Percentiles rank a stretch among this genome's conserved stretches.
phyloP scores from a whole-genome alignment of 2,888 invertebrate genomes.

The Diloba caeruleocephala region DNA sequence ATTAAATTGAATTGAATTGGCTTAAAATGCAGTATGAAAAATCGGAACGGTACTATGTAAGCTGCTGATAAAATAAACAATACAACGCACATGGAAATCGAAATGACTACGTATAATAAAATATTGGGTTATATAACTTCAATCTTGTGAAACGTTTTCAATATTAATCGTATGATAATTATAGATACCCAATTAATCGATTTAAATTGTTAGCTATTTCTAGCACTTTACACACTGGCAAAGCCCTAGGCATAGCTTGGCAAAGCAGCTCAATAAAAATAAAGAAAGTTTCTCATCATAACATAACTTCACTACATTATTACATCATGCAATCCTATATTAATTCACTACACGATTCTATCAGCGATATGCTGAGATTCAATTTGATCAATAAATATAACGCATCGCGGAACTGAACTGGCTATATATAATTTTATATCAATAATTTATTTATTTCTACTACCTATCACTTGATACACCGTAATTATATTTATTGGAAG shows the following conservation, averaged over 20 bases:
- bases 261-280: constrained; percentile 3
- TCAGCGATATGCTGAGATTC: constrained; percentile 34
- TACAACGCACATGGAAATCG: too few species aligned
- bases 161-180: too few species aligned
- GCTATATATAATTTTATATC: constrained; percentile 36
- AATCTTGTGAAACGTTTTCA: too few species aligned
- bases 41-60: too few species aligned
- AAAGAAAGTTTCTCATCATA: constrained; percentile 5
- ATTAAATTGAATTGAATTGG: too few species aligned
- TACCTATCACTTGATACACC: constrained; percentile 18
- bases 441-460: constrained; percentile 46
- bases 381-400: constrained; percentile 47
- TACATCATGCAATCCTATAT: constrained; percentile 29
- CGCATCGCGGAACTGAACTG: constrained; percentile 29
- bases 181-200: too few species aligned
- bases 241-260: constrained; percentile 3
- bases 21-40: too few species aligned
- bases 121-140: too few species aligned
- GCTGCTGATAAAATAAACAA: too few species aligned
- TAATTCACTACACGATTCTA: constrained; percentile 28
- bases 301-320: constrained; percentile 24
- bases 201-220: too few species aligned
- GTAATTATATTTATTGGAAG: constrained; percentile 19
- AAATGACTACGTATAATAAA: too few species aligned
- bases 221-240: not conserved